Conservation (phyloP, 2,797 vertebrate species). For the Staurois parvus region DNA sequence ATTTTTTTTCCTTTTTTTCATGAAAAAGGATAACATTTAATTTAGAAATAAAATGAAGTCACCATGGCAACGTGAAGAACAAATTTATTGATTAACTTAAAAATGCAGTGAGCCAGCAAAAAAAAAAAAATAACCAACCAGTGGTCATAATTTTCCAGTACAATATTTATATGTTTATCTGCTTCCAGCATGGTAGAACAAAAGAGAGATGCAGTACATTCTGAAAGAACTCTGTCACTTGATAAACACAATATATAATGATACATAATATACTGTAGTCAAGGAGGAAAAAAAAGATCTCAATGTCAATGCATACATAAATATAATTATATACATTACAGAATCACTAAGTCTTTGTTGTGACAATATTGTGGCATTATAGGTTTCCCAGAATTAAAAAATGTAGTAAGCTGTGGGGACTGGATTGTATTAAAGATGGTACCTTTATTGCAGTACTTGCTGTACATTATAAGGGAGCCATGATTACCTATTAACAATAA, state of each 20-base stretch:
- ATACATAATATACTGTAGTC: constrained; percentile 48
- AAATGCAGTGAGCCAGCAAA: constrained; percentile 62
- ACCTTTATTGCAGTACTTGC: not conserved
- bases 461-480: not conserved
- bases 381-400: constrained; percentile 12
- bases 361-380: constrained; percentile 25
- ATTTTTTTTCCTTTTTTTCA: no score
- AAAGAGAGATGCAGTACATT: constrained; percentile 42
- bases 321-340: constrained; percentile 47
- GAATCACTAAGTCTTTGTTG: not conserved
- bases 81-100: constrained; percentile 62
- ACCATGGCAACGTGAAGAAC: constrained; percentile 42
- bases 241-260: constrained; percentile 48
- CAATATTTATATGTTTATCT: constrained; percentile 60
- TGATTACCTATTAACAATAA: no score
- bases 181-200: constrained; percentile 52
- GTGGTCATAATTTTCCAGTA: constrained; percentile 62
- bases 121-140: constrained; percentile 58
- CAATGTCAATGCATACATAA: constrained; percentile 44
- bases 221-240: constrained; percentile 47
- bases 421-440: not conserved
- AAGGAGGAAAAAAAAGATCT: constrained; percentile 13
- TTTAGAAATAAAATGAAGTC: not conserved
- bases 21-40: no score
- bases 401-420: not conserved